Evolutionary conservation across 1,140 invertebrate genomes (phyloP).

Genomic region (Procambarus virginalis): DNA sequence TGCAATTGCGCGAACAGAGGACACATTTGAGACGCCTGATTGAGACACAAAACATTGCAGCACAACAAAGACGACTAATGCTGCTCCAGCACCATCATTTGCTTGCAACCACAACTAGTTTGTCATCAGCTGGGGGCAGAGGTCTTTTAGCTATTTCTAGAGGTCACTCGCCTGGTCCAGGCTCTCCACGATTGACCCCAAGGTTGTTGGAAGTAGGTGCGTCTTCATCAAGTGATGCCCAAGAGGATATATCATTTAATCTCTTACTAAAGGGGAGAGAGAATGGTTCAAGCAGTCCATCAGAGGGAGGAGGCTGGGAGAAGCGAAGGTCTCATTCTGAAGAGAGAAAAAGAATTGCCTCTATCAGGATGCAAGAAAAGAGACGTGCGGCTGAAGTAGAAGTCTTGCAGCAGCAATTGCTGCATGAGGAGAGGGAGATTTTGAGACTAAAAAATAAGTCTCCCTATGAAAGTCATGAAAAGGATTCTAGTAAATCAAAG

Average conservation of each 20-base stretch:
- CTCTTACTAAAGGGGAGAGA: slow-evolving; percentile 33
- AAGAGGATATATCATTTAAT: slow-evolving; percentile 49
- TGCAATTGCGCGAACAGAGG: slow-evolving; percentile 59
- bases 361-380: slow-evolving; percentile 49
- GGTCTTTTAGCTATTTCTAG: slow-evolving; percentile 16
- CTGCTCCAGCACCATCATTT: slow-evolving; percentile 60
- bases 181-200: slow-evolving; percentile 49
- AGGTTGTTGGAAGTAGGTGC: slow-evolving; percentile 37
- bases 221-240: slow-evolving; percentile 59
- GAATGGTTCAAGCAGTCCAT: slow-evolving; percentile 47
- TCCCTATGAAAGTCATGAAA: slow-evolving; percentile 38
- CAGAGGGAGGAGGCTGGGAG: slow-evolving; percentile 52
- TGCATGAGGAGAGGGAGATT: slow-evolving; percentile 44
- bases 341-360: slow-evolving; percentile 34
- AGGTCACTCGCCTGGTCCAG: slow-evolving; percentile 35
- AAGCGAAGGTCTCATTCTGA: slow-evolving; percentile 58
- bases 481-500: slow-evolving; percentile 34
- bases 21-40: slow-evolving; percentile 55
- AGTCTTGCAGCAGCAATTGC: slow-evolving; percentile 28
- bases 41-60: slow-evolving; percentile 63
- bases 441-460: slow-evolving; percentile 32
- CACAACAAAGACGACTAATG: slow-evolving; percentile 57
- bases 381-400: slow-evolving; percentile 41
- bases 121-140: slow-evolving; percentile 19
- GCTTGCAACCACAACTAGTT: slow-evolving; percentile 36